Evolutionary conservation across 2,797 vertebrate species (phyloP).

Genomic region (Zalophus californianus): DNA sequence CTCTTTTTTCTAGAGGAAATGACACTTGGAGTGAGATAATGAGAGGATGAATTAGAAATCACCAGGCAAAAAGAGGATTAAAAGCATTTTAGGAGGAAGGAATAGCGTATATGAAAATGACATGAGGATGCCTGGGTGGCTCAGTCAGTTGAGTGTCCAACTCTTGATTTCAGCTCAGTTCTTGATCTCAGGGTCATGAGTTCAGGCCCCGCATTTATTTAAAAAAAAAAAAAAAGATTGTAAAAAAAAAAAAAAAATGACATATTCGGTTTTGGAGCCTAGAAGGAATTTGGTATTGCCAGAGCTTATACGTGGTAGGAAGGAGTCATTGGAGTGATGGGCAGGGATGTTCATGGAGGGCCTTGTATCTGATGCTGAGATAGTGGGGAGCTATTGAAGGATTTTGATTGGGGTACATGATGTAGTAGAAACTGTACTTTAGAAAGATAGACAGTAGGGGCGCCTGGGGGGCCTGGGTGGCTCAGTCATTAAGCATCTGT

Average conservation of each 20-base stretch:
- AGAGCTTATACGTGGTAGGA: not conserved
- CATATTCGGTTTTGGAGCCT: not conserved
- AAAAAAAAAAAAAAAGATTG: not conserved
- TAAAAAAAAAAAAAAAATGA: not conserved
- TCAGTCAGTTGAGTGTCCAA: not conserved
- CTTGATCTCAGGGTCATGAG: not conserved
- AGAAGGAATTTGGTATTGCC: not conserved
- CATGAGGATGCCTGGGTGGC: not conserved
- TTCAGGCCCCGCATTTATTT: not conserved
- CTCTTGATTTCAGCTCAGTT: not conserved
- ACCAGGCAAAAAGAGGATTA: not conserved
- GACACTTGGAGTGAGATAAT: not conserved
- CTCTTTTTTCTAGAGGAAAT: conserved; percentile 22
- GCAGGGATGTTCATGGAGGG: not conserved
- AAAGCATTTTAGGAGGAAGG: conserved; percentile 23
- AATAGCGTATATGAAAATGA: not conserved
- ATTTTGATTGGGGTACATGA: not conserved
- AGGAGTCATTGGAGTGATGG: not conserved
- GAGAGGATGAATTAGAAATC: conserved; percentile 34
- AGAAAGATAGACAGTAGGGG: not conserved
- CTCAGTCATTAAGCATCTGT: no score
- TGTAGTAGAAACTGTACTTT: not conserved
- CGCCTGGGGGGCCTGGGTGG: no score
- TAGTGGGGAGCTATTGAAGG: not conserved
- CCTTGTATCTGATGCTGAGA: not conserved